phyloP scores from a whole-genome alignment of 2,888 invertebrate genomes.

The Tetanocera ferruginea region DNA sequence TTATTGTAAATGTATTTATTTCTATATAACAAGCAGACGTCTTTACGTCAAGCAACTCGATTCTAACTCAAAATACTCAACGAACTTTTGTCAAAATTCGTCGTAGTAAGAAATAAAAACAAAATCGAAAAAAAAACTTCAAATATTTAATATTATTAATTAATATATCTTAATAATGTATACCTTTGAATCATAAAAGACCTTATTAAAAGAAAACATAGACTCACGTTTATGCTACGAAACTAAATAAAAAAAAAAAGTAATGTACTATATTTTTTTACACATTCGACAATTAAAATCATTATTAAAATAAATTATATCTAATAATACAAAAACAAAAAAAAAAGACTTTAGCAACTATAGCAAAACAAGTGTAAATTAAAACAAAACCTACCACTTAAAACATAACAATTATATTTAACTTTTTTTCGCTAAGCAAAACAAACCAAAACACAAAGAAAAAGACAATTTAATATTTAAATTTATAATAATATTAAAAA shows the following conservation, averaged over 20 bases:
- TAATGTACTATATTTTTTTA: constrained; percentile 27
- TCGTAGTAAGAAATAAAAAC: background rate
- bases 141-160: background rate
- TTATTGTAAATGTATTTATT: too few species aligned
- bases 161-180: background rate
- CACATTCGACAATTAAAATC: constrained; percentile 7
- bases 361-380: background rate
- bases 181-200: background rate
- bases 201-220: background rate
- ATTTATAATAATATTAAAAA: background rate
- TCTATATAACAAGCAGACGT: too few species aligned
- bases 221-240: background rate
- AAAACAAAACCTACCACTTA: background rate
- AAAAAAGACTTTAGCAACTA: background rate
- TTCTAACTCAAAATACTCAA: constrained; percentile 8
- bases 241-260: background rate
- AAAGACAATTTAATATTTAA: background rate
- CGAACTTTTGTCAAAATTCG: background rate
- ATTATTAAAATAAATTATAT: background rate
- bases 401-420: background rate
- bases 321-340: background rate
- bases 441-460: background rate
- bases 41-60: too few species aligned
- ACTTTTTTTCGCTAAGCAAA: background rate
- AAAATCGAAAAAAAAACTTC: background rate